Evolutionary conservation across 2,797 vertebrate genomes (phyloP).

Genomic region (Notamacropus eugenii): DNA sequence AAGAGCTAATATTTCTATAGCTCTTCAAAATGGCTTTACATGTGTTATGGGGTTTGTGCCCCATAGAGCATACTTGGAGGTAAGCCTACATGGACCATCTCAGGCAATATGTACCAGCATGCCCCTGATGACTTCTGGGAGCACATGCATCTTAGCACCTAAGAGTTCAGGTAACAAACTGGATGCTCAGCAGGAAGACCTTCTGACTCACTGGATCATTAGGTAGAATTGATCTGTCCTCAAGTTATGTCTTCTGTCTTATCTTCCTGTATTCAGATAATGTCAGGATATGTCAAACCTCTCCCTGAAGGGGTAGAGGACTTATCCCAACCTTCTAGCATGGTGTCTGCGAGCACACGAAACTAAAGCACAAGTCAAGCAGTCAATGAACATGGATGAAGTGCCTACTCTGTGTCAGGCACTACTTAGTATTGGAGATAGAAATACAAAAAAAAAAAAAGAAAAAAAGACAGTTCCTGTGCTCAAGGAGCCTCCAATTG

Average conservation of each 20-base stretch:
- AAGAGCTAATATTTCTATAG: not conserved
- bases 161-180: not conserved
- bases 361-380: not conserved
- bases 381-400: not conserved
- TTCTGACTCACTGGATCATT: not conserved
- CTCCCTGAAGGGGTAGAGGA: not conserved
- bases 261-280: not conserved
- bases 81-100: not conserved
- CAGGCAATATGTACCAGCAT: not conserved
- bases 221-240: not conserved
- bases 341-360: not conserved
- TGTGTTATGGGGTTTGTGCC: not conserved
- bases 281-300: not conserved
- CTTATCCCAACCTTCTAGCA: not conserved
- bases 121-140: not conserved
- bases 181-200: not conserved
- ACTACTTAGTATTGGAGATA: not conserved
- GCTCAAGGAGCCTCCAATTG: not conserved
- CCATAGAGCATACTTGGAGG: not conserved
- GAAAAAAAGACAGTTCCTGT: not conserved
- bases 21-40: not conserved
- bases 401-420: not conserved
- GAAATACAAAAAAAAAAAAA: not conserved
- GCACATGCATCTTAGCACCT: not conserved
- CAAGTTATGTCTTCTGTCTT: not conserved